phyloP scores from a whole-genome alignment of 2,888 invertebrate species.

The Drosophila koepferae region DNA sequence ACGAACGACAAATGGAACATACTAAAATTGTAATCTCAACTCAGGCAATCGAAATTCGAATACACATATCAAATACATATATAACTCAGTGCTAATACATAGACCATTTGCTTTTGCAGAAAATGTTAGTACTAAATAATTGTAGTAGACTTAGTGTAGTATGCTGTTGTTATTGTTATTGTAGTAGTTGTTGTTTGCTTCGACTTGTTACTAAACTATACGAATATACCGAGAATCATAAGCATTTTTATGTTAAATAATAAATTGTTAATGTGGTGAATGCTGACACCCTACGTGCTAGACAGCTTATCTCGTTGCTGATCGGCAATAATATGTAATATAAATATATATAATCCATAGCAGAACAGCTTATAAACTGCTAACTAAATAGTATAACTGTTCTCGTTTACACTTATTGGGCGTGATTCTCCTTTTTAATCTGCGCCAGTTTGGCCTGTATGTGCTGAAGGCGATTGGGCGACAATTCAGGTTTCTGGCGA shows the following conservation, averaged over 20 bases:
- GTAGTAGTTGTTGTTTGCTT: conserved; percentile 51
- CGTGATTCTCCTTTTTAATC: conserved; percentile 84
- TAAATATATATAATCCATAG: conserved; percentile 40
- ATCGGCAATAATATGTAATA: conserved; percentile 36
- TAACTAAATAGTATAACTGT: conserved; percentile 43
- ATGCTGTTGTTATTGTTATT: conserved; percentile 54
- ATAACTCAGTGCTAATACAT: conserved; percentile 75
- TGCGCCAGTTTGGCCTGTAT: conserved; percentile 85
- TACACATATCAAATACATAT: conserved; percentile 49
- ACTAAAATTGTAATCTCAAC: conserved; percentile 44
- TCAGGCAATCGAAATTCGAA: conserved; percentile 53
- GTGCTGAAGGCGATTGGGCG: conserved; percentile 84
- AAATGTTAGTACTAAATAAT: conserved; percentile 46
- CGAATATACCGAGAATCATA: conserved; percentile 49
- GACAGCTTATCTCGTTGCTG: conserved; percentile 36
- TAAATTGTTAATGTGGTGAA: conserved; percentile 59
- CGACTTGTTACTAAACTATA: conserved; percentile 61
- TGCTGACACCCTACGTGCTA: conserved; percentile 23
- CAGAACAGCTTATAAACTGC: conserved; percentile 41
- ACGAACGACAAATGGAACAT: conserved; percentile 53
- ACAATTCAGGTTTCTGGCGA: conserved; percentile 83
- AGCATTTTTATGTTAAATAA: conserved; percentile 73
- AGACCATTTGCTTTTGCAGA: conserved; percentile 38
- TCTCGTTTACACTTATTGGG: conserved; percentile 60
- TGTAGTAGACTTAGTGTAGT: conserved; percentile 52